Percentiles rank a stretch among this genome's conserved stretches.
These are phyloP conservation scores for Drosophila kanekoi DNA, from an alignment of 2,888 invertebrate species.

Conservation along the genomic window DNA sequence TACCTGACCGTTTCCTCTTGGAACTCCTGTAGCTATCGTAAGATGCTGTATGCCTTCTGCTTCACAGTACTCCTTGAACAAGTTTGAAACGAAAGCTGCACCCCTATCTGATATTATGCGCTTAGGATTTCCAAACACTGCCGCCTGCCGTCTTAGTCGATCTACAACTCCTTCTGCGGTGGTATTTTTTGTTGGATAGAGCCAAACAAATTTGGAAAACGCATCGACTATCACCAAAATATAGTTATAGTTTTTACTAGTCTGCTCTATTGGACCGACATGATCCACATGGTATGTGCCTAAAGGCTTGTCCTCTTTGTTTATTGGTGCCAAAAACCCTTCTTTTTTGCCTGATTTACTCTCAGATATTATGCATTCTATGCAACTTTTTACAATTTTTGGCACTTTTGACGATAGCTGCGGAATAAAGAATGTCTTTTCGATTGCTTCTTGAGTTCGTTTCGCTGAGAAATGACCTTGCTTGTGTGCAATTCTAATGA, in stretches of 20 bases:
- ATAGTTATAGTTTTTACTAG: not conserved
- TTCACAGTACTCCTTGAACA: constrained; percentile 1
- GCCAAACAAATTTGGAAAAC: not conserved
- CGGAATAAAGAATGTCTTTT: not conserved
- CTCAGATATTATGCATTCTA: not conserved
- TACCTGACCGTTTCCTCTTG: not conserved
- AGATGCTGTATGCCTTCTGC: not conserved
- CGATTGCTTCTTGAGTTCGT: not conserved
- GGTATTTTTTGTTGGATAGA: too few relatives aligned
- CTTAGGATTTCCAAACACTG: not conserved
- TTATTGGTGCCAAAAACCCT: not conserved
- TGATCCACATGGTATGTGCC: not conserved
- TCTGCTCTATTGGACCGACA: not conserved
- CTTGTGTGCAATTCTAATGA: not conserved
- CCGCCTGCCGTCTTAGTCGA: not conserved
- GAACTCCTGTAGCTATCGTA: constrained; percentile 1
- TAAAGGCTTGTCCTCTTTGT: not conserved
- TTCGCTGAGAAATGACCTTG: not conserved
- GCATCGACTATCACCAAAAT: not conserved
- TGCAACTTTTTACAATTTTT: not conserved
- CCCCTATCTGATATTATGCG: not conserved
- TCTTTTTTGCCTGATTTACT: not conserved
- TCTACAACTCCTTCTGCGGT: not conserved
- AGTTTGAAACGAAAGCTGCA: not conserved
- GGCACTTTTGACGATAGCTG: not conserved